Percentiles rank a stretch among this genome's conserved stretches.
phyloP scores from a whole-genome alignment of 2,797 vertebrate genomes.

The Aratinga solstitialis region DNA sequence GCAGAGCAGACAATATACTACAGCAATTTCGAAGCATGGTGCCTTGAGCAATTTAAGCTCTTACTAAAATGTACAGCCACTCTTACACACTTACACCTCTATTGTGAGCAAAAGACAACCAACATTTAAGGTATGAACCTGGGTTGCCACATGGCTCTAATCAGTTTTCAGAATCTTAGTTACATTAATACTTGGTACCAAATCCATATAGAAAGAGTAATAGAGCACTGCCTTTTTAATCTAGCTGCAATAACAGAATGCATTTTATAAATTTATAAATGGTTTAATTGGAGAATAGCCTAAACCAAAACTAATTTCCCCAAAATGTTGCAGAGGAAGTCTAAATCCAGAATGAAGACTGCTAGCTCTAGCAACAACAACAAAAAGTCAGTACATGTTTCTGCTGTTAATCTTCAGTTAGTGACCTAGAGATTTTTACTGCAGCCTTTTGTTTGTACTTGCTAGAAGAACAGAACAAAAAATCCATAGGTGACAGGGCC shows the following conservation, averaged over 20 bases:
- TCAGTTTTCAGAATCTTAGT: neutral
- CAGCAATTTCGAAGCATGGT: neutral
- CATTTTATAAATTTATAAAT: neutral
- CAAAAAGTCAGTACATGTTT: neutral
- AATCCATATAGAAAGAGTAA: neutral
- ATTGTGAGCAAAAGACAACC: neutral
- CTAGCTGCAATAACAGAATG: neutral
- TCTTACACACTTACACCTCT: neutral
- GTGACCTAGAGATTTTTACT: neutral
- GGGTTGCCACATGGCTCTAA: neutral
- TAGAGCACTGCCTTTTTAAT: neutral
- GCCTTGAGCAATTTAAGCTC: neutral
- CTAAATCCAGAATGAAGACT: neutral
- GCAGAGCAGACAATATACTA: neutral
- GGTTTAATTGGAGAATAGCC: neutral
- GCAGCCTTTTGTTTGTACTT: neutral
- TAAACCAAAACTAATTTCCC: neutral
- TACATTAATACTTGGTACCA: neutral
- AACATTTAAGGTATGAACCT: neutral
- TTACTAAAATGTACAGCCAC: accelerated
- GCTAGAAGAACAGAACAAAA: neutral
- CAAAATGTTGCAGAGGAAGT: neutral
- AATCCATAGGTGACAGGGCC: accelerated
- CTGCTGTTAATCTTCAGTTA: neutral
- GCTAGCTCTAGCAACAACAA: neutral